Evolutionary conservation across 2,888 invertebrate genomes (phyloP).

Genomic region (Therioaphis trifolii): DNA sequence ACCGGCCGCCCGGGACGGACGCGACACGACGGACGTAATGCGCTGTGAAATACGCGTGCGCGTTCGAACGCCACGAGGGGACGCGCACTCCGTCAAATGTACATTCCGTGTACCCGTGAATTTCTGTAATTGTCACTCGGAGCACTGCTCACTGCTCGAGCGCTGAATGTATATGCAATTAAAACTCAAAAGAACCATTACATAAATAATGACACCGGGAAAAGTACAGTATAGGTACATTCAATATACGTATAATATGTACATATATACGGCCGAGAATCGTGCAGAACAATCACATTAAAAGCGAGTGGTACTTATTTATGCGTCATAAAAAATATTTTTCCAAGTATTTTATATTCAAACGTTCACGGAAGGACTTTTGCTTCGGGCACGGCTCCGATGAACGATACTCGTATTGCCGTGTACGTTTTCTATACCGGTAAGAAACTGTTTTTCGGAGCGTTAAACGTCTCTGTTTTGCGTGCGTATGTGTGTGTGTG

Average conservation of each 20-base stretch:
- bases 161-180: constrained; percentile 37
- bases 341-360: constrained; percentile 12
- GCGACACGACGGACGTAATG: too few species aligned
- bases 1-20: too few species aligned
- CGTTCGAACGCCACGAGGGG: not conserved
- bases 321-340: constrained; percentile 45
- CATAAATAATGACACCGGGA: constrained; percentile 22
- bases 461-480: not conserved
- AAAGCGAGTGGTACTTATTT: constrained; percentile 26
- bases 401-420: not conserved
- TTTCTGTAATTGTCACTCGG: not conserved
- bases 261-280: not conserved
- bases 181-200: constrained; percentile 32
- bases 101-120: constrained; percentile 30
- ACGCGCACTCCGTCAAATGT: not conserved
- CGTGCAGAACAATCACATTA: constrained; percentile 30
- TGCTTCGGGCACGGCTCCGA: not conserved
- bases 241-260: too few species aligned
- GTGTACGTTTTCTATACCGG: constrained; percentile 1
- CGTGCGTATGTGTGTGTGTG: not conserved
- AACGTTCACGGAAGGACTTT: not conserved
- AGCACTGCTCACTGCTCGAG: not conserved
- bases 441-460: constrained; percentile 5
- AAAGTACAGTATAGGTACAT: too few species aligned
- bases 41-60: too few species aligned